A percentile compares a stretch with the other conserved stretches of the same genome.
phyloP scores from a whole-genome alignment of 2,888 invertebrate species.

The Hydriomena furcata region DNA sequence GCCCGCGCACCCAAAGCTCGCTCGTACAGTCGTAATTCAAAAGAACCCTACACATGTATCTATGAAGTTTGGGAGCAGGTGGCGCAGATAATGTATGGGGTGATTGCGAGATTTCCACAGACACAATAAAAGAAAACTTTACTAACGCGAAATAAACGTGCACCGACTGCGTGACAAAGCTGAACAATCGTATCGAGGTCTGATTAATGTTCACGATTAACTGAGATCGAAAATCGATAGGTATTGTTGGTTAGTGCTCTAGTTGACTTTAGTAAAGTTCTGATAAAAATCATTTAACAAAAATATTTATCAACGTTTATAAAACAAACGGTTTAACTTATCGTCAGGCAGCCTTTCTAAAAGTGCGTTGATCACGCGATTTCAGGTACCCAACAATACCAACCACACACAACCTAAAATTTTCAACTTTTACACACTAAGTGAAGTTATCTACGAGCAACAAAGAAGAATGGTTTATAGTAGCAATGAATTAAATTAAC shows the following conservation, averaged over 20 bases:
- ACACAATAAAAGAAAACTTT: slow-evolving; percentile 32
- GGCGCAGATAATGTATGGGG: slow-evolving; percentile 44
- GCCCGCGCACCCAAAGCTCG: slow-evolving; percentile 37
- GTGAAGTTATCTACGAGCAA: slow-evolving; percentile 20
- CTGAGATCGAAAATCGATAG: slow-evolving; percentile 32
- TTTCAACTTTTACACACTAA: slow-evolving; percentile 19
- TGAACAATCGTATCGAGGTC: slow-evolving; percentile 26
- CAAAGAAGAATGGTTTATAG: slow-evolving; percentile 32
- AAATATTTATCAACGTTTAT: slow-evolving; percentile 17
- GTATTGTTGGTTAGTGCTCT: slow-evolving; percentile 18
- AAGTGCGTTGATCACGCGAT: slow-evolving; percentile 29
- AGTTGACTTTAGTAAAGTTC: slow-evolving; percentile 13
- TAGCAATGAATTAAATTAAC: slow-evolving; percentile 37
- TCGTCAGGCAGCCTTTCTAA: slow-evolving; percentile 28
- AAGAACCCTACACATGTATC: slow-evolving; percentile 54
- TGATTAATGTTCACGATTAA: slow-evolving; percentile 35
- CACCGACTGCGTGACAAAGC: slow-evolving; percentile 30
- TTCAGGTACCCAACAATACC: slow-evolving; percentile 8
- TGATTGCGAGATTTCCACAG: slow-evolving; percentile 32
- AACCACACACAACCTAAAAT: slow-evolving; percentile 11
- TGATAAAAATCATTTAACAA: slow-evolving; percentile 15
- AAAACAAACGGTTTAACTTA: slow-evolving; percentile 23
- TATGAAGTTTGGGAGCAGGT: slow-evolving; percentile 65
- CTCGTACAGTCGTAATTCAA: slow-evolving; percentile 43
- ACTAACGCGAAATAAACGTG: slow-evolving; percentile 31